These are phyloP conservation scores for Patella depressa DNA, from an alignment of 2,888 invertebrate species.

Conservation along the genomic window DNA sequence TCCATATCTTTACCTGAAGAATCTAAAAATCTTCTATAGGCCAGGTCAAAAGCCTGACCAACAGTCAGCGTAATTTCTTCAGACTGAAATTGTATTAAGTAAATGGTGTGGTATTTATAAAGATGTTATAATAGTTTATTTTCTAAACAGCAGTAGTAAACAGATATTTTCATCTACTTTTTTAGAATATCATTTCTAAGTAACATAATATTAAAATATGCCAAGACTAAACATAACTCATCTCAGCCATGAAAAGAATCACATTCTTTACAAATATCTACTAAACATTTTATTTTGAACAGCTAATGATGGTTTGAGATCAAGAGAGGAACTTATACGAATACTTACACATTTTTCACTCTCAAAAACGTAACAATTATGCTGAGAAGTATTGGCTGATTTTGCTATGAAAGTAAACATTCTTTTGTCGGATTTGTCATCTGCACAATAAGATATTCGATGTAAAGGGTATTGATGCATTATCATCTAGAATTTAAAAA, in stretches of 20 bases:
- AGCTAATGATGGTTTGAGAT: too few relatives aligned
- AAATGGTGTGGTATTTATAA: neutral
- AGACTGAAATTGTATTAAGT: constrained; percentile 74
- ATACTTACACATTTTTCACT: constrained; percentile 87
- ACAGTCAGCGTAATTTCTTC: constrained; percentile 98
- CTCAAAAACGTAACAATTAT: constrained; percentile 97
- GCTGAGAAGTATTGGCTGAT: constrained; percentile 75
- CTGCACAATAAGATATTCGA: constrained; percentile 98
- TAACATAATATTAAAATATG: too few relatives aligned
- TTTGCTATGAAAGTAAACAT: constrained; percentile 97
- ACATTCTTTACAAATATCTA: too few relatives aligned
- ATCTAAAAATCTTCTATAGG: constrained; percentile 92
- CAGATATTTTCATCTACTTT: too few relatives aligned
- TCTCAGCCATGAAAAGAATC: too few relatives aligned
- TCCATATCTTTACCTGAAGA: constrained; percentile 91
- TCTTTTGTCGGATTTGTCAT: constrained; percentile 97
- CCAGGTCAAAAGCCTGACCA: constrained; percentile 98
- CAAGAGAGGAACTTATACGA: too few relatives aligned
- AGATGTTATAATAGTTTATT: too few relatives aligned
- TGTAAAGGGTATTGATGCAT: constrained; percentile 96
- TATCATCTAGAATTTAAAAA: constrained; percentile 76
- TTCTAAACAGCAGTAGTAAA: too few relatives aligned
- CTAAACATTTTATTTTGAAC: too few relatives aligned
- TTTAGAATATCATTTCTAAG: too few relatives aligned
- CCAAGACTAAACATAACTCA: too few relatives aligned